Base-by-base conservation (phyloP, 1,140 invertebrate species). In the Drosophila cardini region DNA sequence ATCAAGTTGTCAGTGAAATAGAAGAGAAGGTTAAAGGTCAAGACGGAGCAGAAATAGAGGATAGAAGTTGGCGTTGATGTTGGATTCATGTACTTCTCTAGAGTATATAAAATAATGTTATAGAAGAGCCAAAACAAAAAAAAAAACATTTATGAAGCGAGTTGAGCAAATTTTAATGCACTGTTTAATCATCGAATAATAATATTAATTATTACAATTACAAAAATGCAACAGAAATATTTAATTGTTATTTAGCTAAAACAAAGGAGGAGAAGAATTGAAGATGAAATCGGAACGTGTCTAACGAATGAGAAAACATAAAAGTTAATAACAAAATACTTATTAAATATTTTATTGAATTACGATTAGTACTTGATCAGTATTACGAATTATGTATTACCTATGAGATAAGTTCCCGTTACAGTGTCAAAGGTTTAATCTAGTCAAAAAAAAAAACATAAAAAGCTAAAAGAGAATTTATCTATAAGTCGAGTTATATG, bases 171-270 rank as follows among this genome's bases (percentile, higher is more conserved):
- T 89, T 89, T 84, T 89, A 86, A 91, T 89, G 90, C 90, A 91
- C 90, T 91, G 90, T 91, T 91, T 91, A 90, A 80, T 91, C 86
- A 90, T 91, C 90, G 90, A 90, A 90, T 89, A 89, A 90, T 85
- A 71, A 55, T 53, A 76, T 52, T 16, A 61, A 13, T 38, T 42
- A 53, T n/a, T 53, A 60, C 9, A 50, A 53, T n/a, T 53, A 60
- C 9, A 50, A 26, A 67, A 76, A 56, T 48, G 50, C 18, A 62
- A 63, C 26, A 50, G 4, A 76, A 74, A 76, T 86, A 72, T 76
- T 87, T 77, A 73, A 78, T 77, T 86, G 83, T 86, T 89, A 86
- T 83, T 83, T 89, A 86, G 76, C 76, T 79, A 79, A 86, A 68
- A 67, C 40, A 43, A 67, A 53, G 15, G 34, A 65, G 21, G 52